phyloP scores from a whole-genome alignment of 2,113 vertebrate species.

The Podarcis cretensis region DNA sequence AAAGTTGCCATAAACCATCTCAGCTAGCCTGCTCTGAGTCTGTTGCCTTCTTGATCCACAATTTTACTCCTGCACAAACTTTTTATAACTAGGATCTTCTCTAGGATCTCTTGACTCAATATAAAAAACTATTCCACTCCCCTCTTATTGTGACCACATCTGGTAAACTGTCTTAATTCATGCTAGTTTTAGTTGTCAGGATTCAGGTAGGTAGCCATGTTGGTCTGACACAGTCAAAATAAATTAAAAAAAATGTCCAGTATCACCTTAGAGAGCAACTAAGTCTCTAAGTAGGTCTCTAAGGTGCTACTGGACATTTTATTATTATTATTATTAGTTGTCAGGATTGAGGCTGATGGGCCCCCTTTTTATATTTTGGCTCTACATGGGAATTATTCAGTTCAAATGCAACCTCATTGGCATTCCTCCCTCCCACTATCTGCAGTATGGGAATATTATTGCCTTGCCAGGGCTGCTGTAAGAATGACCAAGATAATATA shows the following conservation, averaged over 20 bases:
- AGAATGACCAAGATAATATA: neutral
- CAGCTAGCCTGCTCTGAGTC: neutral
- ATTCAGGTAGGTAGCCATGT: too few relatives aligned
- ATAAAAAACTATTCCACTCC: too few relatives aligned
- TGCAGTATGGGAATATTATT: neutral
- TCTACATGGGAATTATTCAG: neutral
- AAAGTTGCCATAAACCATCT: neutral
- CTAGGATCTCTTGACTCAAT: neutral
- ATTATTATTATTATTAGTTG: too few relatives aligned
- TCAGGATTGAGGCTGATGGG: too few relatives aligned
- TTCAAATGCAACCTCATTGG: neutral
- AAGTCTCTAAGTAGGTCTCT: too few relatives aligned
- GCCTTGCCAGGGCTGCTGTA: neutral
- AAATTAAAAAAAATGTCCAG: too few relatives aligned
- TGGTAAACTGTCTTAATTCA: too few relatives aligned
- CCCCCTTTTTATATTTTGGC: neutral
- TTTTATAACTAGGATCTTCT: neutral
- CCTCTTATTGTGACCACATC: neutral
- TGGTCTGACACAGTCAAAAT: too few relatives aligned
- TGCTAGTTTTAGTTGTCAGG: too few relatives aligned
- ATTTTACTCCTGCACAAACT: neutral
- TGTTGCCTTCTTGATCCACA: neutral
- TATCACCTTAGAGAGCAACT: too few relatives aligned
- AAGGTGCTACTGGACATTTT: too few relatives aligned
- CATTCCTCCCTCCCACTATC: neutral